These are phyloP conservation scores for Hephaestus fuliginosus DNA, from an alignment of 2,797 vertebrate species.

Conservation along the genomic window DNA sequence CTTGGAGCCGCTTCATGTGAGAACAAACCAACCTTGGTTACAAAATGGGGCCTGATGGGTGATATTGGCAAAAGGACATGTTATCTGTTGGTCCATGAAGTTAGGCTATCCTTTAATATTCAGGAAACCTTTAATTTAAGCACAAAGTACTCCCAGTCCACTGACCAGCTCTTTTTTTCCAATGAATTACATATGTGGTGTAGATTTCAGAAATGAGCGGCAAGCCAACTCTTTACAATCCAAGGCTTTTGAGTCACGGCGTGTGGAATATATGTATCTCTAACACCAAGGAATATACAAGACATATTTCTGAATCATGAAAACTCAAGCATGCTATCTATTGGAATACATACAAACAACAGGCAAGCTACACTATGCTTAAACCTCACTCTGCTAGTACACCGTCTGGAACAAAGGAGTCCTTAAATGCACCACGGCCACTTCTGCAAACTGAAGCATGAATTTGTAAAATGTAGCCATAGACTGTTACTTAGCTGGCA, in stretches of 20 bases:
- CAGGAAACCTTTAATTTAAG: slow-evolving; percentile 12
- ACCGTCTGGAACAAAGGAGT: background rate
- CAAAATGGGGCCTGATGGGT: slow-evolving; percentile 34
- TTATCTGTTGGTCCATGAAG: slow-evolving; percentile 22
- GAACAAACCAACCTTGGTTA: slow-evolving; percentile 38
- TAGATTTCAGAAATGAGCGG: background rate
- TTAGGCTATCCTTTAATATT: slow-evolving; percentile 31
- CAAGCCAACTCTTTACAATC: background rate
- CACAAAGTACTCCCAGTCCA: background rate
- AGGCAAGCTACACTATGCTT: background rate
- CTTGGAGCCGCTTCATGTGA: slow-evolving; percentile 20
- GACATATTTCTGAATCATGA: background rate
- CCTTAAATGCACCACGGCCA: slow-evolving; percentile 38
- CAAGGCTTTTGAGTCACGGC: background rate
- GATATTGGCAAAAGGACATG: slow-evolving; percentile 13
- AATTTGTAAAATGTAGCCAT: slow-evolving; percentile 43
- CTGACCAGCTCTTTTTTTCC: background rate
- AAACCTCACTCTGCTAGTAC: slow-evolving; percentile 3
- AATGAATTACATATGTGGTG: background rate
- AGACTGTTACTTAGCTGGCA: slow-evolving; percentile 15
- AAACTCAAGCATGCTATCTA: slow-evolving; percentile 1
- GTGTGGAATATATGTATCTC: background rate
- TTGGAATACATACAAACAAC: slow-evolving; percentile 13
- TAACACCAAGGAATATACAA: background rate
- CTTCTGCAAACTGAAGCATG: slow-evolving; percentile 38